Base-by-base conservation (phyloP, 2,888 invertebrate genomes). In the Megamerina dolium region DNA sequence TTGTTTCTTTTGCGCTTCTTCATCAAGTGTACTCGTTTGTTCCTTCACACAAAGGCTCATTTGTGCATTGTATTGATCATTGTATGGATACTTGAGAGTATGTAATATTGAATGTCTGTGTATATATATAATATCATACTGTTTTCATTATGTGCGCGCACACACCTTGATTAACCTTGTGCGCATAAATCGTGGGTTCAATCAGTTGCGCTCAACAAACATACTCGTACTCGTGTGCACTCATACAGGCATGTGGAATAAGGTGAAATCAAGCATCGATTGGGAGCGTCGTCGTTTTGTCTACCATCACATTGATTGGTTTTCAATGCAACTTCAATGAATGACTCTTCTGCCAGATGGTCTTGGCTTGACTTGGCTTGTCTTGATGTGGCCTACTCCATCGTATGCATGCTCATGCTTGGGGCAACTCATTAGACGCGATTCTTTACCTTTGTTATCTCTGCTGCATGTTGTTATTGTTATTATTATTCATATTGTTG, bases 111-210 rank as follows among this genome's bases (percentile, higher is more conserved):
- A 23, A 6, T 23, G 23, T 23, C 23, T 31, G n/a, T n/a, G n/a
- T n/a, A n/a, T n/a, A n/a, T n/a, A n/a, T n/a, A n/a, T n/a, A n/a
- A n/a, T n/a, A n/a, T n/a, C n/a, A n/a, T n/a, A n/a, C n/a, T n/a
- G n/a, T n/a, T n/a, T n/a, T n/a, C n/a, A n/a, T n/a, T n/a, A n/a
- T n/a, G n/a, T n/a, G n/a, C n/a, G n/a, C 21, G 37, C 37, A 27
- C 37, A 37, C 37, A 37, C 30, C 61, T 61, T 61, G 60, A 61
- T 61, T 61, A 61, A 61, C 63, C 63, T 62, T 55, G 60, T 51
- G 62, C 58, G 53, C 61, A 61, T 61, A 61, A 61, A 61, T 63
- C 62, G 63, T 59, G 62, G 62, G 57, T 62, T 63, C 61, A 61
- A 61, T 63, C 61, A 61, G 61, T 54, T 48, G 49, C 49, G 46